These are phyloP conservation scores for Bombus vancouverensis DNA, from an alignment of 1,140 invertebrate genomes.

Conservation along the genomic window DNA sequence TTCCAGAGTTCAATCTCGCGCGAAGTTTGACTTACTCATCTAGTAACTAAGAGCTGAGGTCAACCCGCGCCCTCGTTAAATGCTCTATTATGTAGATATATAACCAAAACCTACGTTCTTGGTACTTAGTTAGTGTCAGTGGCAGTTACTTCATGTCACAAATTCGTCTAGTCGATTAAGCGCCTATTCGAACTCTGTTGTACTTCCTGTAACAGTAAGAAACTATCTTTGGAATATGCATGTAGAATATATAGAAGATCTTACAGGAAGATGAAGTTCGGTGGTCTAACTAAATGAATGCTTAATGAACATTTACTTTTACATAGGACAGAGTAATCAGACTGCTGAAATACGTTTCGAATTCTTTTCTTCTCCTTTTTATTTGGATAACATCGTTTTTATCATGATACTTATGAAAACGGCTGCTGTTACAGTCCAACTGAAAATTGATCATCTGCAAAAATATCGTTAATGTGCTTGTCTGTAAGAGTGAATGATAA, in stretches of 20 bases:
- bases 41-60: not conserved
- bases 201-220: conserved; percentile 22
- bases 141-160: conserved; percentile 27
- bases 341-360: not conserved
- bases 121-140: conserved; percentile 8
- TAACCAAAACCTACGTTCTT: not conserved
- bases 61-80: not conserved
- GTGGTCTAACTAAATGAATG: not conserved
- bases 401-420: too few species aligned
- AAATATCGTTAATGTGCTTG: too few species aligned
- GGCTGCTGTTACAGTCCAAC: too few species aligned
- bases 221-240: conserved; percentile 36
- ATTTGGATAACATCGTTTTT: too few species aligned
- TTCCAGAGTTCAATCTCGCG: conserved; percentile 12
- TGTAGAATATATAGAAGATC: not conserved
- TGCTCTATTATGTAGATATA: not conserved
- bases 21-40: conserved; percentile 16
- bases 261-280: not conserved
- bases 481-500: too few species aligned
- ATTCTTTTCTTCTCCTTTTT: not conserved
- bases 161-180: conserved; percentile 34
- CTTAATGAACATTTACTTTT: not conserved
- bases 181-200: not conserved
- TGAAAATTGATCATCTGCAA: too few species aligned
- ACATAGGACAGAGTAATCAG: too few species aligned